Evolutionary conservation across 2,888 invertebrate genomes (phyloP).

Genomic region (Candidula unifasciata): DNA sequence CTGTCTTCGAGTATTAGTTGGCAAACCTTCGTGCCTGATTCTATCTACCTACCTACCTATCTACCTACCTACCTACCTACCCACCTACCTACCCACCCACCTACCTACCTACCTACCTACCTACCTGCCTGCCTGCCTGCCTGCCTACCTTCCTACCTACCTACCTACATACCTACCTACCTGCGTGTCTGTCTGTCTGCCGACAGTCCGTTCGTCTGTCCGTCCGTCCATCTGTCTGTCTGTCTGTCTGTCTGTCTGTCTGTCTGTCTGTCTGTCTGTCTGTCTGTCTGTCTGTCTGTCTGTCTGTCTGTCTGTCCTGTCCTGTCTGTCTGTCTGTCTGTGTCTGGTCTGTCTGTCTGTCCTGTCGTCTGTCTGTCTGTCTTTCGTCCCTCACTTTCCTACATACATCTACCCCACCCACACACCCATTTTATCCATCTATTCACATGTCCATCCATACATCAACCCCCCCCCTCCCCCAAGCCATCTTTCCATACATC

Average conservation of each 20-base stretch:
- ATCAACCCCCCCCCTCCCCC: no score
- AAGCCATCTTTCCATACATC: no score
- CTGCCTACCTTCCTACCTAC: neutral
- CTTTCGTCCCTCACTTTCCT: no score
- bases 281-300: neutral
- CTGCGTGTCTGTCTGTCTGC: neutral
- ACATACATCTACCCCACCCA: no score
- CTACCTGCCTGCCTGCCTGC: neutral
- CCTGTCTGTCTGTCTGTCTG: no score
- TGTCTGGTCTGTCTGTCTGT: no score
- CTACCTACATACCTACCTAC: neutral
- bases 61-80: neutral
- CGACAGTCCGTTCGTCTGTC: neutral
- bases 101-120: neutral
- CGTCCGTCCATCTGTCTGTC: conserved; percentile 38
- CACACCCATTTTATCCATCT: no score
- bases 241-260: conserved; percentile 36
- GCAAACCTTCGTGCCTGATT: no score
- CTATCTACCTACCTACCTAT: neutral
- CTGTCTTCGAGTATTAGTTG: no score
- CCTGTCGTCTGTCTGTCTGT: no score
- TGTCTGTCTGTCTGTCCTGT: no score
- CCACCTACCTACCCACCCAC: neutral
- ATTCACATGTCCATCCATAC: no score
- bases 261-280: conserved; percentile 12